Evolutionary conservation across 2,113 vertebrate genomes (phyloP), one percentile per base, ranked within the genome.

Genomic region (Anguilla japonica): DNA sequence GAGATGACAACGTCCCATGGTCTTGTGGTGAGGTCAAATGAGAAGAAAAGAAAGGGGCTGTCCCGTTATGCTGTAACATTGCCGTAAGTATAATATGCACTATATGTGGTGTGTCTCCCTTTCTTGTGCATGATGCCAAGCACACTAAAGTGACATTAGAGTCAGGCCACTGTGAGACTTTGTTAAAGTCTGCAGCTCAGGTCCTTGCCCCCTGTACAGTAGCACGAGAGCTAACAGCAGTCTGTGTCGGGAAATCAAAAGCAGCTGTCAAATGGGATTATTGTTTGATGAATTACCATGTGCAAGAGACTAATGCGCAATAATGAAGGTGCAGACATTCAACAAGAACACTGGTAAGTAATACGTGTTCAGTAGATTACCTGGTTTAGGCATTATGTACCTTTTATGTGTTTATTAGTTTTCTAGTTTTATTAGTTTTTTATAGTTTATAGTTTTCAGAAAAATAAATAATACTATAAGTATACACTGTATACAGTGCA

Each of bases 171-270:
- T 67, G 60, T 67, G 60, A 20, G 60, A 53, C 50, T 13, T 14
- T 53, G 11, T 11, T 8, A 46, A 46, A 46, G 43, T 46, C 43
- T 46, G 43, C 8, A 2, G 43, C 50, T 53, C 50, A 53, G 50
- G 50, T 11, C 50, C 50, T 53, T 53, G 26, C 5, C 1, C n/a
- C 2, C 11, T 75, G 26, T 75, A 29, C 11, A 9, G n/a, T 34
- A 75, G n/a, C 26, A 75, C 13, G n/a, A 75, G 9, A 75, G 26
- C 71, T 34, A 75, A 34, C 71, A 7, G 71, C 71, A 75, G 71
- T 75, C 71, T 75, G 22, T 71, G 71, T 75, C 71, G n/a, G n/a
- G 26, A 34, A 75, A 75, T 75, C 71, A 75, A 75, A 75, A 75
- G n/a, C 71, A 75, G 71, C 71, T 34, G 71, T 26, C n/a, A 7